Base-by-base conservation (phyloP, 2,797 vertebrate genomes). In the Oceanodroma leucorhoa region DNA sequence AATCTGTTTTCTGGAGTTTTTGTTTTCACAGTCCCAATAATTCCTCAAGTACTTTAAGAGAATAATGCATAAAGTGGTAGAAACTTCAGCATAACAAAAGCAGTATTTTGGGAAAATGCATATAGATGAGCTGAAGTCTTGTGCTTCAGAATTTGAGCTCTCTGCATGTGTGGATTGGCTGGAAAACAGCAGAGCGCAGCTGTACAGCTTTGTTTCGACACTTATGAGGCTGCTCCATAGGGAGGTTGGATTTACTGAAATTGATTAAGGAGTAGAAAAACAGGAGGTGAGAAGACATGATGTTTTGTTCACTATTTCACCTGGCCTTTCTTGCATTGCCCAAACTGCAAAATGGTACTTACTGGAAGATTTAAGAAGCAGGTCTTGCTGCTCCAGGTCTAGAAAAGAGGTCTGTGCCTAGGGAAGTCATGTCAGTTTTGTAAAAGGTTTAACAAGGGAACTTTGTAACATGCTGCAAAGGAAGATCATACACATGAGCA, bases 171-270 rank as follows among this genome's bases (percentile, higher is more conserved):
- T 19, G 11, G 11, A 21, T 40, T 21, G 18, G 1, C 38, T 58
- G n/a, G 43, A 66, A 81, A 66, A 36, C 18, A 51, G 29, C 17
- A 61, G 24, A 61, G 14, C 0, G 0, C 14, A 26, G 26, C 4
- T 57, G 26, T 57, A 36, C 5, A 20, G 15, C 14, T 51, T 21
- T 36, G 3, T 30, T 14, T n/a, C 0, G 1, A n/a, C 10, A 36
- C 10, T 76, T 34, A 27, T 1, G 9, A 73, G 58, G n/a, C 29
- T 66, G 10, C 27, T 40, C 19, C 1, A 5, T 40, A 65, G 24
- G 27, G 14, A 36, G 18, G 10, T 0, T 62, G 27, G 26, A 45
- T 71, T 82, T 71, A 24, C 32, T 71, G 71, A 46, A 90, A 24
- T 2, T 53, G 9, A 8, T 55, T 69, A 73, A 77, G 73, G 11